Conservation (phyloP, 2,113 vertebrate genomes). For the Helogale parvula region DNA sequence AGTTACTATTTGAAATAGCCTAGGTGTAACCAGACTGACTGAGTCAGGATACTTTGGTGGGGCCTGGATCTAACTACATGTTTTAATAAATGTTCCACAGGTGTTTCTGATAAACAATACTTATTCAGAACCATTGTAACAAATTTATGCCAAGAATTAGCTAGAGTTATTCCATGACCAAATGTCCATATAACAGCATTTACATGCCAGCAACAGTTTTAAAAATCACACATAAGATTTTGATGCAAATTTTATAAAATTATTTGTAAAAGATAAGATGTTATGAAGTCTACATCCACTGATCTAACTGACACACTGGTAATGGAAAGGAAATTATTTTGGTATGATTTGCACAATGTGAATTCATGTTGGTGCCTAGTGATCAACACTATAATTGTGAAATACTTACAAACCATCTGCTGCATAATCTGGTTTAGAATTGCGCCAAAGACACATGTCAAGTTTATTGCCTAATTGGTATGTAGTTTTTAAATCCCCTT, state of each 20-base stretch:
- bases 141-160: neutral
- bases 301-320: neutral
- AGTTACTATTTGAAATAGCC: neutral
- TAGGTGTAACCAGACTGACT: neutral
- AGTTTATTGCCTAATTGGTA: neutral
- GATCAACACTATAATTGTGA: constrained; percentile 32
- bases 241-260: neutral
- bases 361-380: neutral
- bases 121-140: neutral
- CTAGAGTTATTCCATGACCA: neutral
- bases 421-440: constrained; percentile 29
- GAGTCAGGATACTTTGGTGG: neutral
- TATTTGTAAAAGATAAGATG: neutral
- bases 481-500: neutral
- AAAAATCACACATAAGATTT: neutral
- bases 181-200: neutral
- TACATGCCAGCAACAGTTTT: neutral
- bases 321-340: neutral
- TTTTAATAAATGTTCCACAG: neutral
- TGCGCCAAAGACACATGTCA: constrained; percentile 29
- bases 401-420: constrained; percentile 45
- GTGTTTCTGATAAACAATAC: neutral
- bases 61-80: neutral
- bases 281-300: neutral
- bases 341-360: neutral